A percentile compares a stretch with the other conserved stretches of the same genome.
phyloP scores from a whole-genome alignment of 92 coral and sea anemone species.

The Metridium senile region DNA sequence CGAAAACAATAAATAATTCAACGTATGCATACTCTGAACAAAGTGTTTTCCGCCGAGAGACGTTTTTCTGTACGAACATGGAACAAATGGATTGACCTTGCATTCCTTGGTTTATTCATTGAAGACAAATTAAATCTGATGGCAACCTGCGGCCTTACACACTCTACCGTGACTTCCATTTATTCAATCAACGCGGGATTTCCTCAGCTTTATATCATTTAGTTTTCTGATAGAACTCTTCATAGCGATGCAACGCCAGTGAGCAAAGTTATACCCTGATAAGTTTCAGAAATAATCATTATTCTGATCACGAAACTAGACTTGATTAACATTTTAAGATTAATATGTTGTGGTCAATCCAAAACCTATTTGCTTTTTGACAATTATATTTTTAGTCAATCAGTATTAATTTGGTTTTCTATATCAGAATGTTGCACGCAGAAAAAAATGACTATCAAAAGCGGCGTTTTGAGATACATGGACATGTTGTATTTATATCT shows the following conservation, averaged over 20 bases:
- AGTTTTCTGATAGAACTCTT: too few species aligned
- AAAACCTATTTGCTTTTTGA: background rate
- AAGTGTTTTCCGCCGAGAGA: background rate
- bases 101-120: background rate
- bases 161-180: too few species aligned
- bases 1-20: conserved; percentile 28
- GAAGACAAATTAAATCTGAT: background rate
- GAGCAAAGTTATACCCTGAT: background rate
- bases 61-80: background rate
- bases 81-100: conserved; percentile 8
- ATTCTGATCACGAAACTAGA: background rate
- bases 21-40: background rate
- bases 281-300: background rate
- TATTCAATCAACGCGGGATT: too few species aligned
- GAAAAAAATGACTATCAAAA: background rate
- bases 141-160: background rate
- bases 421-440: background rate
- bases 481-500: background rate
- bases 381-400: background rate
- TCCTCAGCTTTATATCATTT: too few species aligned
- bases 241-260: too few species aligned
- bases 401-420: background rate
- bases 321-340: background rate
- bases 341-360: background rate
- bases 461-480: background rate